Conservation (phyloP, 2,113 vertebrate genomes). For the Dipodomys ordii region DNA sequence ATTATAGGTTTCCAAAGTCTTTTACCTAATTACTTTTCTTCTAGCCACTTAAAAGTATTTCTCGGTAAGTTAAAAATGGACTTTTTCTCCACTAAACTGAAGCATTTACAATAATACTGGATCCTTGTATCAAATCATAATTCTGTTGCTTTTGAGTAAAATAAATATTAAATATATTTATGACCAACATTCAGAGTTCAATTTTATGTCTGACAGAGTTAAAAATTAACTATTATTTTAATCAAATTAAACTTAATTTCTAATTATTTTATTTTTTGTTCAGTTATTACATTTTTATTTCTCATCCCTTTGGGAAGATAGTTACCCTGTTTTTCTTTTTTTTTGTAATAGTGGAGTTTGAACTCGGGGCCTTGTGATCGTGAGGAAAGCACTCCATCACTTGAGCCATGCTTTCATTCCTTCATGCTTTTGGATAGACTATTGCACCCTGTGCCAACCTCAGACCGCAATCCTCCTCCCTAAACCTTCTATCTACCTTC, state of each 20-base stretch:
- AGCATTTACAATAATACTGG: not conserved
- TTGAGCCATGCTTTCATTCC: too few species aligned
- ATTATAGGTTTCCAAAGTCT: not conserved
- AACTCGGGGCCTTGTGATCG: too few species aligned
- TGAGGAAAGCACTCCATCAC: too few species aligned
- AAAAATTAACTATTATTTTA: slow-evolving; percentile 30
- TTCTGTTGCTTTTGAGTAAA: not conserved
- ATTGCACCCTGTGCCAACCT: too few species aligned
- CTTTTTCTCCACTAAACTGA: not conserved
- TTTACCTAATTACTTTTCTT: not conserved
- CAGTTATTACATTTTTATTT: not conserved
- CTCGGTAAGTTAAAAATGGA: not conserved
- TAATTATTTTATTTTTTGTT: too few species aligned
- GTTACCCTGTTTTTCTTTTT: too few species aligned
- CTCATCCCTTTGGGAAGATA: not conserved
- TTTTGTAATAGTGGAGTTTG: too few species aligned
- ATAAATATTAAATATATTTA: not conserved
- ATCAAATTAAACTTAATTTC: not conserved
- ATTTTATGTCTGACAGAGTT: not conserved
- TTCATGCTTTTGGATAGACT: too few species aligned
- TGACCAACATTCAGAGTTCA: not conserved
- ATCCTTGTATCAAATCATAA: not conserved
- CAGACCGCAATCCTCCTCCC: too few species aligned
- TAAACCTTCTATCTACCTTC: too few species aligned
- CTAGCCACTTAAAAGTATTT: not conserved